Evolutionary conservation across 2,113 vertebrate genomes (phyloP), one percentile per base, ranked within the genome.

Genomic region (Erythrocercus mccallii): DNA sequence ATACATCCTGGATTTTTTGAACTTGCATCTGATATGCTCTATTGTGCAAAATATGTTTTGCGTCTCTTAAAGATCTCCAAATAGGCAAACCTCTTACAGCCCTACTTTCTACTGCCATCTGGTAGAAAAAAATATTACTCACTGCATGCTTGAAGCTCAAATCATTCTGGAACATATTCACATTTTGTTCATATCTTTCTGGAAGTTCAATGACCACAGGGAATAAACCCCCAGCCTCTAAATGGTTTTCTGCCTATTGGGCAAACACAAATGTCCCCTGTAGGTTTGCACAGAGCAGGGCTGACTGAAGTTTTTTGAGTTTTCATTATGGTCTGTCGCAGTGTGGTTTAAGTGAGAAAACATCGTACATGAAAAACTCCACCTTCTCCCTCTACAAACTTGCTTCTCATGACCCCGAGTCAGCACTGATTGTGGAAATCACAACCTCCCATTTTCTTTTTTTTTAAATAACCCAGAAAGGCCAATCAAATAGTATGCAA

Each of bases 371-470:
- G 21, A 68, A 92, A 83, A 91, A 35, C 40, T 70, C 27, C 7
- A 50, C 7, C 25, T 66, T 62, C 23, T 51, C 30, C 33, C 42
- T 51, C 68, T 42, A 30, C 42, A 89, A 42, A 66, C 4, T 4
- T 66, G 56, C 21, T 96, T 54, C 33, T 61, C 57, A n/a, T 7
- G 7, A 8, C 21, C 74, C 56, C 48, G 69, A 78, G 24, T 56
- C 65, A 78, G 65, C 1, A 1, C 38, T 74, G 65, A 31, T 38
- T 35, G 40, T 16, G 28, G 40, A 78, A 80, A 89, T 4, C 0
- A 0, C n/a, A 37, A 9, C 8, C 4, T 37, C 30, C 3, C 2
- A 0, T 7, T 38, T 66, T 56, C 5, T 40, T 56, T 65, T 65
- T 44, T 22, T 21, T 12, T 10, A 40, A 90, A 62, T 42, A 81